phyloP scores from a whole-genome alignment of 2,797 vertebrate genomes.

The Crax fasciolata region DNA sequence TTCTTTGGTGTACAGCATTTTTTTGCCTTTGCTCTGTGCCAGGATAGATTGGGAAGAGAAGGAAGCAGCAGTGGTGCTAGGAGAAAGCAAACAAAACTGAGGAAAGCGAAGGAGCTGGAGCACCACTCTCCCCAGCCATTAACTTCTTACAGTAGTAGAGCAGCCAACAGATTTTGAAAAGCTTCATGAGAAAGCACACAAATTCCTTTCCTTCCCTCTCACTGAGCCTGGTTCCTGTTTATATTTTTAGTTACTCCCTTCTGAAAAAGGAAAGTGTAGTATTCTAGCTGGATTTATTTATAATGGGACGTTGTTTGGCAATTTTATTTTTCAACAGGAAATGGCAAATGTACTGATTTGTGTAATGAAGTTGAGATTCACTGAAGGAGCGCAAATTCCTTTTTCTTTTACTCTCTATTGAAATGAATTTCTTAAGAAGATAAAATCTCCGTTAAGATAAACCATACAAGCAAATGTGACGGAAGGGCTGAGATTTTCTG shows the following conservation, averaged over 20 bases:
- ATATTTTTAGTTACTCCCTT: not conserved
- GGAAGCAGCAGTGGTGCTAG: not conserved
- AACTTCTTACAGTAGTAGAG: not conserved
- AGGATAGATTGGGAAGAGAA: not conserved
- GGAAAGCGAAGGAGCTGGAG: not conserved
- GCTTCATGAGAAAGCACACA: not conserved
- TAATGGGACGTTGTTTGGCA: slow-evolving; percentile 25
- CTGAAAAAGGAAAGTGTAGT: not conserved
- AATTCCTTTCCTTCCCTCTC: slow-evolving; percentile 12
- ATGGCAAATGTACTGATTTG: slow-evolving; percentile 44
- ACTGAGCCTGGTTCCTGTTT: slow-evolving; percentile 2
- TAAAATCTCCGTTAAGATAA: slow-evolving; percentile 40
- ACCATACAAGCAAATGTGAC: not conserved
- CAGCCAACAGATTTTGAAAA: not conserved
- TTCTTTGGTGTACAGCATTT: not conserved
- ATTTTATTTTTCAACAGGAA: slow-evolving; percentile 66
- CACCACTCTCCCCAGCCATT: not conserved
- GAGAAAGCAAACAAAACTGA: not conserved
- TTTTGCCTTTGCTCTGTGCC: not conserved
- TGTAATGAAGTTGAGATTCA: slow-evolving; percentile 50
- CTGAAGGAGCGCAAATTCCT: slow-evolving; percentile 27
- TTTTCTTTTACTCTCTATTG: not conserved
- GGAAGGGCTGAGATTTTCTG: not conserved
- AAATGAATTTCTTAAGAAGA: not conserved
- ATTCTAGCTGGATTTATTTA: slow-evolving; percentile 40